These are phyloP conservation scores for Tamias sibiricus DNA, from an alignment of 2,113 vertebrate species.

Conservation along the genomic window DNA sequence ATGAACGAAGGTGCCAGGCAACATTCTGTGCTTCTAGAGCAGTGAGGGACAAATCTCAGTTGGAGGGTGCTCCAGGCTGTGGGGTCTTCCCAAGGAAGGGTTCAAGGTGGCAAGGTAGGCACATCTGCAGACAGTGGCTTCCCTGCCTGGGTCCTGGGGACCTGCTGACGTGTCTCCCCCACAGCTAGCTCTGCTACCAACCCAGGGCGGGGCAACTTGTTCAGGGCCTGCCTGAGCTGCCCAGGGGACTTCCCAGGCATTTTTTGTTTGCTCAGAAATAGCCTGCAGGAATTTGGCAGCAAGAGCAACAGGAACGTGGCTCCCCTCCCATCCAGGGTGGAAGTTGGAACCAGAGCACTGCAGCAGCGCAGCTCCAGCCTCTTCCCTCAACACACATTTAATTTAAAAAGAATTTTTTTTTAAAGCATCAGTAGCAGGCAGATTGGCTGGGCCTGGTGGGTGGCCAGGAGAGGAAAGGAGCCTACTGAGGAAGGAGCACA, in stretches of 20 bases:
- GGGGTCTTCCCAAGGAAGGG: background rate
- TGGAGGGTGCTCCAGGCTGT: background rate
- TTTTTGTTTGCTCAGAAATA: background rate
- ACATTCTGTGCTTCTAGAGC: background rate
- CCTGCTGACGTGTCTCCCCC: accelerated
- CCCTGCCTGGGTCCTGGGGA: background rate
- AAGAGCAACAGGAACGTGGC: background rate
- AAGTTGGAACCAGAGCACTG: background rate
- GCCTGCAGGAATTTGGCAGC: conserved; percentile 2
- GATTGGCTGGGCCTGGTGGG: background rate
- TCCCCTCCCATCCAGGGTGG: background rate
- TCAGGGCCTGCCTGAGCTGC: background rate
- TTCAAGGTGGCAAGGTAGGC: accelerated
- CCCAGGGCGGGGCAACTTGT: background rate
- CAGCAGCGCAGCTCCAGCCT: background rate
- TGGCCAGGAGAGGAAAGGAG: background rate
- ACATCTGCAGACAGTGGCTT: background rate
- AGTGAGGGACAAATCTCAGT: background rate
- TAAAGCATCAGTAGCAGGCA: background rate
- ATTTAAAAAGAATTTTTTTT: background rate
- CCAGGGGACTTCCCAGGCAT: background rate
- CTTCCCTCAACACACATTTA: background rate
- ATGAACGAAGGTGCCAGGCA: background rate
- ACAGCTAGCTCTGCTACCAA: background rate
- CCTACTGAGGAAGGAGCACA: accelerated